A percentile compares a stretch with the other conserved stretches of the same genome.
Evolutionary conservation across 2,888 invertebrate genomes (phyloP).

Genomic region (Sinhomidia bicolor): DNA sequence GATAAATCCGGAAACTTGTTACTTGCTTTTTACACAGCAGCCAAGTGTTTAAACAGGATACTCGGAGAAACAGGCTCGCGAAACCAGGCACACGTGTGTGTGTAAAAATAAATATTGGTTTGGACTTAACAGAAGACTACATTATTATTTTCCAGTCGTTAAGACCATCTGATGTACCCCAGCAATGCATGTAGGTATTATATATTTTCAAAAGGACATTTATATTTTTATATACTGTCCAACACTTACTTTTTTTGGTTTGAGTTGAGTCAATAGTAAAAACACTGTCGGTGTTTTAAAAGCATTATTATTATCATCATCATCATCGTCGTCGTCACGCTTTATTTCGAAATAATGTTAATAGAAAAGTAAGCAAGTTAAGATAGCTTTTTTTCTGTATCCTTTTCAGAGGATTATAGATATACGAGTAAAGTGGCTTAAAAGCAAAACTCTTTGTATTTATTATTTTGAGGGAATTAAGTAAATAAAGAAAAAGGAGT

Average conservation of each 20-base stretch:
- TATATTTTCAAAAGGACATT: no score
- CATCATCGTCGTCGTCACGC: no score
- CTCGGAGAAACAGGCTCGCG: neutral
- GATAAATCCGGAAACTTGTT: slow-evolving; percentile 43
- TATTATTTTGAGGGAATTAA: neutral
- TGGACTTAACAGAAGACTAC: neutral
- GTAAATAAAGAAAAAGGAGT: neutral
- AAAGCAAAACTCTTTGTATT: slow-evolving; percentile 10
- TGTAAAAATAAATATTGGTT: slow-evolving; percentile 31
- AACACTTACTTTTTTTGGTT: no score
- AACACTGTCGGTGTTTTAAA: no score
- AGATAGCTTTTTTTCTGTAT: neutral
- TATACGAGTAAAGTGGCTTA: slow-evolving; percentile 14
- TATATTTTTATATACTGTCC: neutral
- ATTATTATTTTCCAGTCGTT: neutral
- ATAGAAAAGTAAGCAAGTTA: neutral
- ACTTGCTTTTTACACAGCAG: neutral
- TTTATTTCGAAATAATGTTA: no score
- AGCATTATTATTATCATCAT: no score
- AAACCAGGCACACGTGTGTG: neutral
- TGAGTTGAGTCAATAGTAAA: no score
- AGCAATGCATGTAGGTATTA: neutral
- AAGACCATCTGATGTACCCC: slow-evolving; percentile 4
- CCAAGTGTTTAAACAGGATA: neutral
- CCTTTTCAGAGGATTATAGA: neutral